These are phyloP conservation scores for Oeneis ivallda DNA, from an alignment of 2,888 invertebrate species.

Conservation along the genomic window DNA sequence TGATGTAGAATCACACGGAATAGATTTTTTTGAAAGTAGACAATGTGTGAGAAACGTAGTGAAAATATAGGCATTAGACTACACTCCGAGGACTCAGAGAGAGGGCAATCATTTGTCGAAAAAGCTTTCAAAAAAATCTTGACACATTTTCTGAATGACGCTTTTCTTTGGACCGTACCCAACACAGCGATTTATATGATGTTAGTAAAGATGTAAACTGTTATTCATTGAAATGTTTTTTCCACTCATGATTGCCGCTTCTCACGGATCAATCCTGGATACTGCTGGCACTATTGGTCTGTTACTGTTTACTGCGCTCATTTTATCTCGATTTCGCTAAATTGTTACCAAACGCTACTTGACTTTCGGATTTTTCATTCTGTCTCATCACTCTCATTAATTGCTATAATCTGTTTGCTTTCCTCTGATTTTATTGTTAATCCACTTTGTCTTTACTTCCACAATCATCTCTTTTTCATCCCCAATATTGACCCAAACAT, in stretches of 20 bases:
- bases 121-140: slow-evolving; percentile 82
- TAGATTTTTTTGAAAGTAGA: slow-evolving; percentile 84
- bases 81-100: slow-evolving; percentile 55
- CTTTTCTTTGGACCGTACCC: slow-evolving; percentile 52
- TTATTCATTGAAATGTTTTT: slow-evolving; percentile 78
- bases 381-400: too few relatives aligned
- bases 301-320: slow-evolving; percentile 49
- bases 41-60: slow-evolving; percentile 78
- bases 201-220: slow-evolving; percentile 46
- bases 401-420: too few relatives aligned
- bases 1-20: slow-evolving; percentile 68
- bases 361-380: slow-evolving; percentile 47
- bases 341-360: slow-evolving; percentile 63
- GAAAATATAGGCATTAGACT: slow-evolving; percentile 60
- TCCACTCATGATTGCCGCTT: slow-evolving; percentile 82
- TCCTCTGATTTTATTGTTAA: too few relatives aligned
- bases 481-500: background rate
- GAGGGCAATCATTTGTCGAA: slow-evolving; percentile 80
- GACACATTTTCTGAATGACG: slow-evolving; percentile 87
- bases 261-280: slow-evolving; percentile 75
- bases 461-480: background rate
- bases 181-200: slow-evolving; percentile 46
- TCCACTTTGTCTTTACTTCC: background rate
- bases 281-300: slow-evolving; percentile 77
- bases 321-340: slow-evolving; percentile 38